phyloP scores from a whole-genome alignment of 2,888 invertebrate species.

The Agrotis puta region DNA sequence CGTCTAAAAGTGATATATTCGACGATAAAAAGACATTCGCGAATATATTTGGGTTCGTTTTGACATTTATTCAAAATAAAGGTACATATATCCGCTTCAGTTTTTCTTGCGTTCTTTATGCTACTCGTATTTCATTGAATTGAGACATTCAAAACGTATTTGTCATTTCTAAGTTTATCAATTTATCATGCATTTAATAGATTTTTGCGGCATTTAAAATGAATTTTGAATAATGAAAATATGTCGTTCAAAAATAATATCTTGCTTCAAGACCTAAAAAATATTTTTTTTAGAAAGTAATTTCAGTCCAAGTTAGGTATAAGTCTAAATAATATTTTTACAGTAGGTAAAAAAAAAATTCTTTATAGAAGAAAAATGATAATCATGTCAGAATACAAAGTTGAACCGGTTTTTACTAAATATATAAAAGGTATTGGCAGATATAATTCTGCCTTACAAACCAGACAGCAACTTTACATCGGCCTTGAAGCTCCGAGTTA shows the following conservation, averaged over 20 bases:
- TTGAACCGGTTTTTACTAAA: neutral
- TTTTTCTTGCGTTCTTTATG: constrained; percentile 12
- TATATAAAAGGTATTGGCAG: neutral
- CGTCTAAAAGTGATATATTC: constrained; percentile 84
- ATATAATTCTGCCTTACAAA: neutral
- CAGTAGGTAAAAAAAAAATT: too few relatives aligned
- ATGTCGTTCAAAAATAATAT: too few relatives aligned
- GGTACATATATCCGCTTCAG: constrained; percentile 33
- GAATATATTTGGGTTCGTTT: constrained; percentile 80
- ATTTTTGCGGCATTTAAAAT: too few relatives aligned
- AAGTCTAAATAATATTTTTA: too few relatives aligned
- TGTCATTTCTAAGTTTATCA: neutral
- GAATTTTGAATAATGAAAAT: too few relatives aligned
- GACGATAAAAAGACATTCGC: constrained; percentile 82
- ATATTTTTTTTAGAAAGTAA: too few relatives aligned
- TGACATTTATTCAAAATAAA: constrained; percentile 71
- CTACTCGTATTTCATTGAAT: neutral
- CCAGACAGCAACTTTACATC: neutral
- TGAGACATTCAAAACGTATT: neutral
- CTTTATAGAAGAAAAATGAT: too few relatives aligned
- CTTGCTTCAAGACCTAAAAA: too few relatives aligned
- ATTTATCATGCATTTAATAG: too few relatives aligned
- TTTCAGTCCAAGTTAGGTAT: too few relatives aligned
- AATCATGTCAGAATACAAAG: neutral
- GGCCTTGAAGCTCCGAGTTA: neutral